A percentile compares a stretch with the other conserved stretches of the same genome.
These are phyloP conservation scores for Amphipoea oculea DNA, from an alignment of 2,888 invertebrate species.

Conservation along the genomic window DNA sequence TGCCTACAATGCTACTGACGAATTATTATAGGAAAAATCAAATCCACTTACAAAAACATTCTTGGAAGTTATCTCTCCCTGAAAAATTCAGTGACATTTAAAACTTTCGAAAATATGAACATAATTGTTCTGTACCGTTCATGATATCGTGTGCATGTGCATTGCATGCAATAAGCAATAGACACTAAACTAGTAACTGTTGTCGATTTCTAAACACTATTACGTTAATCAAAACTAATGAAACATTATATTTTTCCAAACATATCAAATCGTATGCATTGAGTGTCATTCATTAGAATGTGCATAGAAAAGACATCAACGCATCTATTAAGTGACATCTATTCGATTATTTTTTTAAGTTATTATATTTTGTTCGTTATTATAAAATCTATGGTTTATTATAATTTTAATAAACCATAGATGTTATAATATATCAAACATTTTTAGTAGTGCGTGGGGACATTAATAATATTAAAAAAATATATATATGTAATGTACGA, in stretches of 20 bases:
- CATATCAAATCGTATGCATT: background rate
- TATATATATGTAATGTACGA: background rate
- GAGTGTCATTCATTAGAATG: slow-evolving; percentile 3
- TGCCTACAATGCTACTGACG: background rate
- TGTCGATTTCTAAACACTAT: background rate
- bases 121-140: background rate
- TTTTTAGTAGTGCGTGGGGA: background rate
- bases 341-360: too few relatives aligned
- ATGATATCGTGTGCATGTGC: background rate
- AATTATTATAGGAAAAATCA: background rate
- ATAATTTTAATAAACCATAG: background rate
- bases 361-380: background rate
- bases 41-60: background rate
- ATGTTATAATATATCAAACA: background rate
- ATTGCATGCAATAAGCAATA: background rate
- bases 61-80: too few relatives aligned
- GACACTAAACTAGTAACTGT: background rate
- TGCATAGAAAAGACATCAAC: slow-evolving; percentile 64
- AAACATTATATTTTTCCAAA: background rate
- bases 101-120: too few relatives aligned
- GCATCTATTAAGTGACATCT: too few relatives aligned
- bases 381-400: background rate
- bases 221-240: background rate
- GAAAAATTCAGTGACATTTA: background rate
- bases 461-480: background rate